Base-by-base conservation (phyloP, 2,797 vertebrate species). In the Gymnothorax reevesii region DNA sequence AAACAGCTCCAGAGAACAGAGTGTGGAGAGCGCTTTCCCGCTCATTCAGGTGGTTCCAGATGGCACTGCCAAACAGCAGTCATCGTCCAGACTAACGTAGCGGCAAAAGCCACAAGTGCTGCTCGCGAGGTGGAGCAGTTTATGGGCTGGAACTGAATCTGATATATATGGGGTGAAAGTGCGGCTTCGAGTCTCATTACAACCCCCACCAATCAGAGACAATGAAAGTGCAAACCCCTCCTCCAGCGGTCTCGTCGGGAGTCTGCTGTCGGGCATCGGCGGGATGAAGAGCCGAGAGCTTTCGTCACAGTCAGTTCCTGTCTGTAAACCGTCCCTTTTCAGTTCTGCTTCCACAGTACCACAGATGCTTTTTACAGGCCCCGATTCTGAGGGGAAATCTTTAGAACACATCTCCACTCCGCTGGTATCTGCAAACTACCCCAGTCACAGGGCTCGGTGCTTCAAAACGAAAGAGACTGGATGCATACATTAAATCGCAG, bases 151-250 rank as follows among this genome's bases (percentile, higher is more conserved):
- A n/a, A 20, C n/a, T 20, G 22, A 66, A 66, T 66, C 22, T 66
- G 6, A 66, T 12, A n/a, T 66, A 66, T 8, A 7, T n/a, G 20
- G 22, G 4, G 7, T 9, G 20, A n/a, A n/a, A 20, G 20, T 66
- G 62, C 7, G 62, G 22, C 62, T 66, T n/a, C 22, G n/a, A 7
- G 20, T n/a, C 22, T 0, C 62, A 66, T 66, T 66, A 3, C 3
- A 66, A 66, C 62, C 22, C 62, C 22, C 7, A 22, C 62, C 62
- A n/a, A n/a, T n/a, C 66, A 88, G 94, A 89, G 88, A 89, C 93
- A 90, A 94, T 94, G 91, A 84, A 93, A 93, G 75, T 90, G 66
- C n/a, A 73, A 49, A 84, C 85, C 89, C 88, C 12, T 17, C 54
- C 20, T 57, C 80, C 83, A 82, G 84, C 25, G 79, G 60, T 83